Percentiles rank a stretch among this genome's conserved stretches.
Conservation (phyloP, 2,888 invertebrate species). For the Drymonia ruficornis region DNA sequence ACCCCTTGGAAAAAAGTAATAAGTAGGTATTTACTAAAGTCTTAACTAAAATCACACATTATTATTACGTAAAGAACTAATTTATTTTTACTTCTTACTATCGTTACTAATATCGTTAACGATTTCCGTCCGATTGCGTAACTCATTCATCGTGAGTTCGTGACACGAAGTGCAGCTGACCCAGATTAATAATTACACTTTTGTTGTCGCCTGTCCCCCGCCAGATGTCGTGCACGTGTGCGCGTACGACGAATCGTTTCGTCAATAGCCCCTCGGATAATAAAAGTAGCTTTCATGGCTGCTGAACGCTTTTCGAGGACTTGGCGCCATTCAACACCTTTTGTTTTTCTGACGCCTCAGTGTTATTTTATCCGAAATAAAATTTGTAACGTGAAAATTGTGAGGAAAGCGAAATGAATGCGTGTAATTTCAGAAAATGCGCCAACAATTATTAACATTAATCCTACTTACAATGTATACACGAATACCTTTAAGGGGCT, state of each 20-base stretch:
- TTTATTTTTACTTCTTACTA: no score
- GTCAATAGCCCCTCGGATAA: conserved; percentile 27
- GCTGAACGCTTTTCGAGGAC: conserved; percentile 24
- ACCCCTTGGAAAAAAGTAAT: no score
- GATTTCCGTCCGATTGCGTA: conserved; percentile 14
- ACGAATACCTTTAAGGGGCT: no score
- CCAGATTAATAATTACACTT: conserved; percentile 43
- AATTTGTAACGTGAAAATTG: no score
- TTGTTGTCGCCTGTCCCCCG: conserved; percentile 41
- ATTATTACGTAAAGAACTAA: no score
- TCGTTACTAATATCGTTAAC: conserved; percentile 4
- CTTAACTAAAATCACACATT: no score
- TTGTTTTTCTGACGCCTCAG: background rate
- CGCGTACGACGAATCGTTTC: conserved; percentile 30
- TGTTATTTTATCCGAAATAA: no score
- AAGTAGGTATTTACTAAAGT: no score
- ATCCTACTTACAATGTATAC: no score
- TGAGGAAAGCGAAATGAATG: no score
- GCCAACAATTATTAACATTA: no score
- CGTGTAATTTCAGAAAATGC: no score
- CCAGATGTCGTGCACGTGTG: conserved; percentile 63
- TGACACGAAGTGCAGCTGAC: conserved; percentile 31
- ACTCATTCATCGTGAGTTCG: conserved; percentile 15
- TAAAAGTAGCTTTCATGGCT: conserved; percentile 31
- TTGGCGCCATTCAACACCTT: conserved; percentile 30